phyloP scores from a whole-genome alignment of 2,888 invertebrate species.

The Allophyes oxyacanthae region DNA sequence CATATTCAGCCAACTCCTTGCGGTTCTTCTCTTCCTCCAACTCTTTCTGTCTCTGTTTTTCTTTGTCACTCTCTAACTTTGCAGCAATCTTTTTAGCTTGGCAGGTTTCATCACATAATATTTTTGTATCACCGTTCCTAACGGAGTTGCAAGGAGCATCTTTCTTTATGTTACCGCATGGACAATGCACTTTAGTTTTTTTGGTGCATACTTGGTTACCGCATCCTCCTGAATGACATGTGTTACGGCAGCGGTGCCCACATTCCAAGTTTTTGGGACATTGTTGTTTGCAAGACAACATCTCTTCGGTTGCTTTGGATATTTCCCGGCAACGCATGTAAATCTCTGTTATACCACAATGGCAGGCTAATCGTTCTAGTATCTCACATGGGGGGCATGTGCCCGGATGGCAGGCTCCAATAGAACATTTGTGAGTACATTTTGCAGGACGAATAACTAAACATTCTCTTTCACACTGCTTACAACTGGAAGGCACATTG shows the following conservation, averaged over 20 bases:
- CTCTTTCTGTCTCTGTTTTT: constrained; percentile 88
- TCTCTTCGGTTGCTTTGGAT: constrained; percentile 84
- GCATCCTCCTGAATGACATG: constrained; percentile 93
- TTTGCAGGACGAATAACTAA: constrained; percentile 91
- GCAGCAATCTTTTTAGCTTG: constrained; percentile 87
- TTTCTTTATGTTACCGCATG: constrained; percentile 93
- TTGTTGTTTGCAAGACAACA: constrained; percentile 93
- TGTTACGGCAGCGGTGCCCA: constrained; percentile 94
- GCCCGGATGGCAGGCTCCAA: constrained; percentile 92
- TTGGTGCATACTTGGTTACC: constrained; percentile 92
- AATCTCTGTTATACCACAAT: constrained; percentile 94
- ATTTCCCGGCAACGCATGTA: constrained; percentile 93
- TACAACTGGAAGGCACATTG: constrained; percentile 84
- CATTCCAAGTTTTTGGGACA: constrained; percentile 96
- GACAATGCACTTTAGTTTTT: constrained; percentile 94
- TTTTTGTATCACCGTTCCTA: constrained; percentile 75
- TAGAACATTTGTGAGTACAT: constrained; percentile 93
- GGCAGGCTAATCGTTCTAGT: constrained; percentile 92
- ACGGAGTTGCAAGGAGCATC: constrained; percentile 92
- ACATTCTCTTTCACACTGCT: constrained; percentile 88
- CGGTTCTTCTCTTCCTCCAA: constrained; percentile 91
- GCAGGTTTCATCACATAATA: constrained; percentile 92
- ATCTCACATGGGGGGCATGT: constrained; percentile 93
- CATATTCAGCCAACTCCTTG: constrained; percentile 93
- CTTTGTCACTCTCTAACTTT: constrained; percentile 86